Evolutionary conservation across 2,888 invertebrate species (phyloP).

Genomic region (Caenorhabditis drosophilae): DNA sequence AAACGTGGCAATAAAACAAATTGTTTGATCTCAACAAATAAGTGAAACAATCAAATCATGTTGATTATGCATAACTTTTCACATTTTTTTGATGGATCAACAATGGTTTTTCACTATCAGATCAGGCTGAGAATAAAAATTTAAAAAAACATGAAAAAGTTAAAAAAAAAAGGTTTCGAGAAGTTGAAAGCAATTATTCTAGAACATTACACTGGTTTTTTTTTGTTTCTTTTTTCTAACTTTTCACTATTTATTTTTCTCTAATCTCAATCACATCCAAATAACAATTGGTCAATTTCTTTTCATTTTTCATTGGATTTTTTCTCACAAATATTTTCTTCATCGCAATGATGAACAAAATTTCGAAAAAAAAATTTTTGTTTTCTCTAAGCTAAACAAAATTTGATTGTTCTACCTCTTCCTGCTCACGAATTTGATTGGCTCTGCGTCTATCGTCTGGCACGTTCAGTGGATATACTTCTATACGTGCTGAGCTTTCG

Average conservation of each 20-base stretch:
- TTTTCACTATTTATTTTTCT: slow-evolving; percentile 5
- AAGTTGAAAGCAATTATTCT: no score
- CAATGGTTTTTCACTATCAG: no score
- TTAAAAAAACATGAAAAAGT: no score
- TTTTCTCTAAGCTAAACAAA: not conserved
- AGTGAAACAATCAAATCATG: no score
- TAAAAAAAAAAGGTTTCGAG: no score
- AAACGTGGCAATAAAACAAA: no score
- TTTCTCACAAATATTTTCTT: slow-evolving; percentile 1
- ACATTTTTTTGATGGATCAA: no score
- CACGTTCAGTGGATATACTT: slow-evolving; percentile 65
- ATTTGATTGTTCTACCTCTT: slow-evolving; percentile 23
- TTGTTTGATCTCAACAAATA: no score
- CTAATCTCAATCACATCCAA: not conserved
- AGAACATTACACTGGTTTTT: no score
- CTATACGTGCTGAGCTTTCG: slow-evolving; percentile 65
- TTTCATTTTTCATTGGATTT: not conserved
- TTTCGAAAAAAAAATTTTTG: not conserved
- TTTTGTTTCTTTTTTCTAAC: no score
- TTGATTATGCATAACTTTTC: no score
- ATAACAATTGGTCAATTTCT: not conserved
- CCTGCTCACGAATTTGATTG: slow-evolving; percentile 41
- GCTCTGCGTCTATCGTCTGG: slow-evolving; percentile 53
- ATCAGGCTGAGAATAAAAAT: no score
- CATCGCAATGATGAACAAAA: not conserved